Evolutionary conservation across 2,888 invertebrate species (phyloP).

Genomic region (Oscheius onirici): DNA sequence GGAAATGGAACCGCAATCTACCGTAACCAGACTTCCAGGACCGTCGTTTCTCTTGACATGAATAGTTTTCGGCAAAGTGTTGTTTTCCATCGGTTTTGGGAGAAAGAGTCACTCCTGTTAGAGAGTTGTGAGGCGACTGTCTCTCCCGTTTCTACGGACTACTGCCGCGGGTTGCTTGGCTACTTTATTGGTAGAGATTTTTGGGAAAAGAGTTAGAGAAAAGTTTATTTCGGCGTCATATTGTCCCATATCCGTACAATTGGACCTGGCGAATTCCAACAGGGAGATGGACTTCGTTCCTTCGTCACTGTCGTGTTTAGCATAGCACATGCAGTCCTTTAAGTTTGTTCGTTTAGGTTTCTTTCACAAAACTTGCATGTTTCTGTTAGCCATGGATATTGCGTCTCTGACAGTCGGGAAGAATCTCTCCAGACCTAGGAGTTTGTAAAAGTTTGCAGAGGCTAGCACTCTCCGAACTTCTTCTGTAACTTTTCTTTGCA

Average conservation of each 20-base stretch:
- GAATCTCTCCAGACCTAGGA: conserved; percentile 3
- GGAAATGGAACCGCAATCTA: background rate
- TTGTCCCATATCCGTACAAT: background rate
- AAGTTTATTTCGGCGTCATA: background rate
- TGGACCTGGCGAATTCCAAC: background rate
- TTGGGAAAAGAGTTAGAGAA: background rate
- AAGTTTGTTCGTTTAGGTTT: background rate
- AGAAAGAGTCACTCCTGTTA: no score
- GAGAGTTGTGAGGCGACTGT: no score
- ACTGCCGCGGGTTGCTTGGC: no score
- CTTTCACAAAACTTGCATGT: background rate
- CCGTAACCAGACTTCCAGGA: background rate
- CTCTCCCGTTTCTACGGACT: no score
- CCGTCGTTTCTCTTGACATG: background rate
- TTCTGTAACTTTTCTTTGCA: background rate
- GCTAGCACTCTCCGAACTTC: conserved; percentile 7
- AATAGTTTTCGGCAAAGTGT: background rate
- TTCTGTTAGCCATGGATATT: conserved; percentile 24
- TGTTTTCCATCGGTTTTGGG: background rate
- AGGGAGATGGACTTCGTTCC: conserved; percentile 12
- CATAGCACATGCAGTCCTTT: conserved; percentile 9
- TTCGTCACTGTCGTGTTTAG: background rate
- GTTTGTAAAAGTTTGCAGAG: background rate
- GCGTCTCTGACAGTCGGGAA: conserved; percentile 30
- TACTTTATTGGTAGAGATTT: background rate